Base-by-base conservation (phyloP, 2,797 vertebrate genomes). In the Eulemur rubriventer region DNA sequence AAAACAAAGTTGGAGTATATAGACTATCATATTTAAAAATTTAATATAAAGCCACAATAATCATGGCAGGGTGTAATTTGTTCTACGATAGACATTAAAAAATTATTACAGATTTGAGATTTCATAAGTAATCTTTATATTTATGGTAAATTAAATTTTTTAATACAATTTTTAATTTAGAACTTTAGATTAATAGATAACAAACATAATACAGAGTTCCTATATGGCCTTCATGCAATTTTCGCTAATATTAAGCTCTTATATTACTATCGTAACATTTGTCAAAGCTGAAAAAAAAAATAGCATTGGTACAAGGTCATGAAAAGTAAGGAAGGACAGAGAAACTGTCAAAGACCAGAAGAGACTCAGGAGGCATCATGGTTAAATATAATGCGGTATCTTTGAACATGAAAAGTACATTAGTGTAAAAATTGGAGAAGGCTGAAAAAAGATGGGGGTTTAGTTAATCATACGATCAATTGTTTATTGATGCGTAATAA, bases 41-140 rank as follows among this genome's bases (percentile, higher is more conserved):
- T 70, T 79, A 65, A 7, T 50, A 38, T 28, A n/a, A 85, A 92
- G 28, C 7, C 20, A 84, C 12, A 57, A 11, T 41, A 20, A 50
- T 35, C 10, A 43, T 48, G 13, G 2, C 3, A 46, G 6, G 3
- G 11, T 33, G 0, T 41, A 46, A 48, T n/a, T 67, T 14, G 59
- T 59, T 3, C 26, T 13, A 46, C 28, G 14, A 46, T 67, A 72
- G 26, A 1, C 14, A 41, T 67, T 67, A 69, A 87, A 92, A 63
- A 78, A 24, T 83, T 38, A 48, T 61, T 63, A 41, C 5, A 55
- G 38, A 52, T 38, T 16, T 30, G 4, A 80, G 9, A 35, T n/a
- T 41, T 73, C 57, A 67, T 14, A 80, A 73, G 8, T 48, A 57
- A 43, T 57, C 8, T 28, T 89, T 57, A 67, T 11, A n/a, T 38